A percentile compares a stretch with the other conserved stretches of the same genome.
These are phyloP conservation scores for Oligia fasciuncula DNA, from an alignment of 2,888 invertebrate species.

Conservation along the genomic window DNA sequence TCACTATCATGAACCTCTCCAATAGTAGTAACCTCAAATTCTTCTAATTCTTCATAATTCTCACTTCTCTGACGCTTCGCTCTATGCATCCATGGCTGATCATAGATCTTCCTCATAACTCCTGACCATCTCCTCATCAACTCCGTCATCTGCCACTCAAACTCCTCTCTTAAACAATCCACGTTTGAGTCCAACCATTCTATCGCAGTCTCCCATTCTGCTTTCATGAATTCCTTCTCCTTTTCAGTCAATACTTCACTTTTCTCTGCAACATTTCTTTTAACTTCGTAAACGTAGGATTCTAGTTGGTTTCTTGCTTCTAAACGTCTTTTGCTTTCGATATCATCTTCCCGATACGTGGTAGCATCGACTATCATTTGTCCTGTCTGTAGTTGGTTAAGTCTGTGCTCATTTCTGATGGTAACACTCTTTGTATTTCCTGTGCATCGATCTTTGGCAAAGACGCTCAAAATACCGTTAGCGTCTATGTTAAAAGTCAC, in stretches of 20 bases:
- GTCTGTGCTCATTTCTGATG: constrained; percentile 75
- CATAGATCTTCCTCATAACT: constrained; percentile 73
- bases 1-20: constrained; percentile 54
- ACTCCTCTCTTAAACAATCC: constrained; percentile 77
- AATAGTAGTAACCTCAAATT: constrained; percentile 39
- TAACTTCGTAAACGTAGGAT: constrained; percentile 78
- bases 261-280: constrained; percentile 73
- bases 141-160: constrained; percentile 78
- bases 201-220: constrained; percentile 74
- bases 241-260: constrained; percentile 67
- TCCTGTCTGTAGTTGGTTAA: constrained; percentile 74
- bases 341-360: constrained; percentile 76
- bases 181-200: constrained; percentile 78
- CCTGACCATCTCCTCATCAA: constrained; percentile 76
- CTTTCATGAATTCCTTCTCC: constrained; percentile 72
- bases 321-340: constrained; percentile 74
- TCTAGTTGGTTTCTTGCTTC: constrained; percentile 82
- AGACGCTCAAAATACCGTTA: constrained; percentile 79
- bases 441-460: constrained; percentile 77
- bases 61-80: constrained; percentile 74
- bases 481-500: constrained; percentile 80
- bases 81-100: constrained; percentile 64
- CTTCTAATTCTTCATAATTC: constrained; percentile 56
- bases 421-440: constrained; percentile 74
- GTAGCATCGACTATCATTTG: constrained; percentile 80